Base-by-base conservation (phyloP, 2,888 invertebrate genomes). In the Danaus chrysippus region DNA sequence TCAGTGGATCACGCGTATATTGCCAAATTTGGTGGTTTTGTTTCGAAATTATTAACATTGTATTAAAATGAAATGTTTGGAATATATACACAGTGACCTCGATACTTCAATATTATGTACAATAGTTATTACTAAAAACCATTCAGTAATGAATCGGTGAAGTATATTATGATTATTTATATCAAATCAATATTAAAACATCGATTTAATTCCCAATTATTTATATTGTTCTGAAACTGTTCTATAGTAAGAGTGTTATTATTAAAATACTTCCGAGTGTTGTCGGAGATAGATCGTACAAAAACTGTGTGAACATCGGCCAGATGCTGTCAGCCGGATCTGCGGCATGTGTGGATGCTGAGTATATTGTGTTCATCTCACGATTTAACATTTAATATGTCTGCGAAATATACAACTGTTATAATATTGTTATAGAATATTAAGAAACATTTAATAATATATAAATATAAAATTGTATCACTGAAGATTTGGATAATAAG, bases 221-320 rank as follows among this genome's bases (percentile, higher is more conserved):
- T 34, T 34, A 6, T 1, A 34, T 34, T 34, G 23, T 5, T 8
- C 0, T 5, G 23, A 49, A 46, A 46, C 3, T 46, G 11, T 10
- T 49, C 11, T 17, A 61, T 52, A 52, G 42, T 19, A 12, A 59
- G 23, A 56, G 10, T 42, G 42, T 42, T 53, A 59, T 42, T 43
- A 59, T 59, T 15, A 61, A 42, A 42, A 43, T 17, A 57, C 58
- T 62, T 62, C 62, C 62, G 62, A 54, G 15, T 42, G 34, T 43
- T 19, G 57, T 42, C 44, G 43, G 63, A 69, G 74, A 76, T 79
- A 78, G 73, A 64, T 12, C 63, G 71, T 66, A 34, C 23, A 34
- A 34, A 34, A 73, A 75, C 80, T 86, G 87, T 88, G 88, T 85
- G 88, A 88, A 88, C 73, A 65, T 70, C 72, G 72, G 78, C 72